These are phyloP conservation scores for Eumeta japonica DNA, from an alignment of 1,140 invertebrate genomes.

Conservation along the genomic window DNA sequence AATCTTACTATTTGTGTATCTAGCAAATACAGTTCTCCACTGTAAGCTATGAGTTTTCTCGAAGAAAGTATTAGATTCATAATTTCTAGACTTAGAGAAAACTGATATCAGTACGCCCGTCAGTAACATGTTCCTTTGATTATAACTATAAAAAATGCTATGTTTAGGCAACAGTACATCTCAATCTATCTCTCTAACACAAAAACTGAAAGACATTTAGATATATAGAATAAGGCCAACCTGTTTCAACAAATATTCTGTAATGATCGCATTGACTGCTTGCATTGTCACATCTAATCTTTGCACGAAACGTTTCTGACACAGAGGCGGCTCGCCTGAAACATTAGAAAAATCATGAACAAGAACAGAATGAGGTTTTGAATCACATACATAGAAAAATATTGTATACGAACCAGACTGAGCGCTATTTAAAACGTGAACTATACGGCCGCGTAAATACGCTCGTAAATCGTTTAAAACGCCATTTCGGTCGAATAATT, in stretches of 20 bases:
- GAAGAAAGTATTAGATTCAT: too few relatives aligned
- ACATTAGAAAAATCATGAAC: constrained; percentile 7
- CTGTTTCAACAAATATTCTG: constrained; percentile 56
- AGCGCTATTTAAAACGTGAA: constrained; percentile 50
- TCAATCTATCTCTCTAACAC: too few relatives aligned
- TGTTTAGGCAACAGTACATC: too few relatives aligned
- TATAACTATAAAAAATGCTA: too few relatives aligned
- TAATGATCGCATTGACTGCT: constrained; percentile 59
- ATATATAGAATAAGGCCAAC: constrained; percentile 21
- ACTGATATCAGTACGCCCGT: too few relatives aligned
- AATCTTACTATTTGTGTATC: too few relatives aligned
- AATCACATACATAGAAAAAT: constrained; percentile 3
- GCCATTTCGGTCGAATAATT: constrained; percentile 60
- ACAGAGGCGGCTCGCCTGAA: constrained; percentile 29
- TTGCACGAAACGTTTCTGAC: constrained; percentile 36
- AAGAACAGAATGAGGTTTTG: too few relatives aligned
- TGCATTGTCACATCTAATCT: constrained; percentile 50
- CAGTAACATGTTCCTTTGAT: too few relatives aligned
- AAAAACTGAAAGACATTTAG: too few relatives aligned
- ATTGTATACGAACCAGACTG: constrained; percentile 25
- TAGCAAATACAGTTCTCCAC: too few relatives aligned
- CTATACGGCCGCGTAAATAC: constrained; percentile 58
- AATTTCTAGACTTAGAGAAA: too few relatives aligned
- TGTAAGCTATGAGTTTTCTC: too few relatives aligned
- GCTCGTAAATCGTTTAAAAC: constrained; percentile 54